A percentile compares a stretch with the other conserved stretches of the same genome.
These are phyloP conservation scores for Nesidiocoris tenuis DNA, from an alignment of 2,888 invertebrate genomes.

Conservation along the genomic window DNA sequence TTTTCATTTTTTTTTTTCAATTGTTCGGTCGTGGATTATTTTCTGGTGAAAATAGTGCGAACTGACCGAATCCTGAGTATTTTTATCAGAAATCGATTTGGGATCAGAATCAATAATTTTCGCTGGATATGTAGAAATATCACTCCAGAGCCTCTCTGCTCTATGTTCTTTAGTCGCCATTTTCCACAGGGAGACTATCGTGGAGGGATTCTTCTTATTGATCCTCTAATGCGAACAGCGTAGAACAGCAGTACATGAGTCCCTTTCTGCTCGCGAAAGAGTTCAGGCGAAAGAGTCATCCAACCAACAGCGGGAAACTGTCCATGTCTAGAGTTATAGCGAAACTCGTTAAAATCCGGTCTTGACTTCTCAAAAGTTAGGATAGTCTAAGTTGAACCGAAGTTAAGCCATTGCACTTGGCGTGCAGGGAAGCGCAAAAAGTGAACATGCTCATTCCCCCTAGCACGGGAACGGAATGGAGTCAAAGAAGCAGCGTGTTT, in stretches of 20 bases:
- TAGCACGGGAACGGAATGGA: background rate
- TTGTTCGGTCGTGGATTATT: too few species aligned
- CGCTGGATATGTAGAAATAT: too few species aligned
- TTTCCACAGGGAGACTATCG: background rate
- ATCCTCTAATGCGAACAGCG: background rate
- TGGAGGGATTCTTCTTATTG: background rate
- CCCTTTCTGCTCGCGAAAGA: background rate
- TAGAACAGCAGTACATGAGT: too few species aligned
- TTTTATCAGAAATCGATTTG: too few species aligned
- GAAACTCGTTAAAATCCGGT: background rate
- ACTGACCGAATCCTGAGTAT: too few species aligned
- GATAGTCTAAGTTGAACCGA: conserved; percentile 19
- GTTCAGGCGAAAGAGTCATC: background rate
- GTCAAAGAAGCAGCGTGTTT: too few species aligned
- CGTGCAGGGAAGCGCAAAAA: conserved; percentile 19
- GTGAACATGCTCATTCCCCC: background rate
- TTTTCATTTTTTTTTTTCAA: too few species aligned
- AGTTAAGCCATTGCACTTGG: conserved; percentile 24
- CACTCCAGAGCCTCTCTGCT: too few species aligned
- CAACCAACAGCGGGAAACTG: background rate
- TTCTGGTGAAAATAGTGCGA: too few species aligned
- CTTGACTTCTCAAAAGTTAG: conserved; percentile 5
- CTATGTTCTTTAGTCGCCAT: too few species aligned
- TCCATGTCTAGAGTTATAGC: background rate
- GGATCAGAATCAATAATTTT: too few species aligned